Evolutionary conservation across 2,888 invertebrate species (phyloP).

Genomic region (Thumatha senex): DNA sequence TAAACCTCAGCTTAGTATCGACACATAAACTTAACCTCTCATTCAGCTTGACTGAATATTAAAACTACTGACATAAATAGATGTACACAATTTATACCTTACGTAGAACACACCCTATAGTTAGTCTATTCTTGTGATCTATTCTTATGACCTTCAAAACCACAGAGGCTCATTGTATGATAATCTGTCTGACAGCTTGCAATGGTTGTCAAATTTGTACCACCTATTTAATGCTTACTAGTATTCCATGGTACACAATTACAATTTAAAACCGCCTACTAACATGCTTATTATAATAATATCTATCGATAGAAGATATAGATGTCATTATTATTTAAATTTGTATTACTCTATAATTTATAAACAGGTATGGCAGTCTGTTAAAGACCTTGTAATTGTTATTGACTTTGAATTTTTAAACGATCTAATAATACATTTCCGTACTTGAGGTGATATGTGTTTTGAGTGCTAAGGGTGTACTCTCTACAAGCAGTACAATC

Average conservation of each 20-base stretch:
- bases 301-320: constrained; percentile 23
- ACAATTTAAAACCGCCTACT: constrained; percentile 56
- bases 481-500: too few relatives aligned
- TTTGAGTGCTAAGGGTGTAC: too few relatives aligned
- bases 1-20: too few relatives aligned
- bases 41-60: too few relatives aligned
- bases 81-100: too few relatives aligned
- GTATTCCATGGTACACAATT: constrained; percentile 54
- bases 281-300: constrained; percentile 13
- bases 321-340: constrained; percentile 35
- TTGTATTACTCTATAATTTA: constrained; percentile 19
- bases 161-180: constrained; percentile 69
- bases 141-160: constrained; percentile 13
- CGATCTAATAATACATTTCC: too few relatives aligned
- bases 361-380: background rate
- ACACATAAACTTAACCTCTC: too few relatives aligned
- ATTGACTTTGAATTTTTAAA: background rate
- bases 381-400: constrained; percentile 5
- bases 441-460: too few relatives aligned
- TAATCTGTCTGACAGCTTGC: constrained; percentile 54
- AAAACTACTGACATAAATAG: too few relatives aligned
- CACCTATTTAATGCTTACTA: constrained; percentile 64
- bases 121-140: too few relatives aligned
- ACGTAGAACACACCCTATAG: too few relatives aligned
- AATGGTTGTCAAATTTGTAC: constrained; percentile 52